Conservation (phyloP, 1,140 invertebrate species). For the Drosophila littoralis region DNA sequence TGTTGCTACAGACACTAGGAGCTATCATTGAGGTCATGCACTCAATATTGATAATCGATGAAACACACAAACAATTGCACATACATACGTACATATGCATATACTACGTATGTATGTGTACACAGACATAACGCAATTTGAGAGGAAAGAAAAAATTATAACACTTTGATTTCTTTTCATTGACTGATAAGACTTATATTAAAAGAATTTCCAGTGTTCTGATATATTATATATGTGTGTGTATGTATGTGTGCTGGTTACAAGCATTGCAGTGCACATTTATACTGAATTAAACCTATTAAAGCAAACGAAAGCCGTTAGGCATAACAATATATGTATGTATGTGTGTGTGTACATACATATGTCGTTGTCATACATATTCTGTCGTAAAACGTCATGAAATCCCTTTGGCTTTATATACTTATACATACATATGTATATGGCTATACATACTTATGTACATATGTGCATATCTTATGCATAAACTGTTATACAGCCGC, state of each 20-base stretch:
- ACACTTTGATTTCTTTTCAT: slow-evolving; percentile 12
- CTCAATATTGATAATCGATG: slow-evolving; percentile 56
- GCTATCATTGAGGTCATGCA: slow-evolving; percentile 51
- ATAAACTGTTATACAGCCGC: neutral
- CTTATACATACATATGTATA: too few species aligned
- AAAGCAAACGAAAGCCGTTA: too few species aligned
- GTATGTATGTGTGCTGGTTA: neutral
- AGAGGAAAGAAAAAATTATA: slow-evolving; percentile 12
- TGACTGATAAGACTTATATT: slow-evolving; percentile 22
- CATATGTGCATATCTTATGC: neutral
- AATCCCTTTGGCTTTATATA: too few species aligned
- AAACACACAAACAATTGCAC: neutral
- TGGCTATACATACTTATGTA: too few species aligned
- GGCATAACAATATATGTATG: too few species aligned
- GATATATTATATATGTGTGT: neutral
- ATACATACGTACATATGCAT: neutral
- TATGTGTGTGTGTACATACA: too few species aligned
- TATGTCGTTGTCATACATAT: too few species aligned
- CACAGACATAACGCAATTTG: slow-evolving; percentile 13
- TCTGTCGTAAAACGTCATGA: too few species aligned
- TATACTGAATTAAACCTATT: too few species aligned
- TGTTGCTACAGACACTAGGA: slow-evolving; percentile 4
- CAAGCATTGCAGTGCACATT: neutral
- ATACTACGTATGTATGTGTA: too few species aligned
- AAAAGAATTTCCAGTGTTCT: slow-evolving; percentile 7